Evolutionary conservation across 2,797 vertebrate genomes (phyloP).

Genomic region (Syngnathus acus): DNA sequence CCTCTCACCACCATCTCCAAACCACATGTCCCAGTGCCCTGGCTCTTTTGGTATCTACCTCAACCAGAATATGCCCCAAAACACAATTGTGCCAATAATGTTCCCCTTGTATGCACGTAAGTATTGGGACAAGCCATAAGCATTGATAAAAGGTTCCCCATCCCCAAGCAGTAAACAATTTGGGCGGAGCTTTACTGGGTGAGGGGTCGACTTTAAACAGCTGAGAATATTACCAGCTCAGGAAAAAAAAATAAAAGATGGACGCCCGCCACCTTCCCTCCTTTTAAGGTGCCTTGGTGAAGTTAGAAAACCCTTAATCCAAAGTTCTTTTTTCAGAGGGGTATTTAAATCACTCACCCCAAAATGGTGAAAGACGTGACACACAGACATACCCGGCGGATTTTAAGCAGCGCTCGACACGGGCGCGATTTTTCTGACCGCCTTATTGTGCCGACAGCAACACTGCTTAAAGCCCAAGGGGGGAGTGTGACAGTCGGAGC

Average conservation of each 20-base stretch:
- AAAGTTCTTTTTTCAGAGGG: conserved; percentile 25
- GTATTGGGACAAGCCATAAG: not conserved
- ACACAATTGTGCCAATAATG: conserved; percentile 13
- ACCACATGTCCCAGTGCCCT: conserved; percentile 50
- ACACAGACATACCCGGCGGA: conserved; percentile 51
- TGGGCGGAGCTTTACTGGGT: conserved; percentile 17
- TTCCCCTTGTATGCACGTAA: not conserved
- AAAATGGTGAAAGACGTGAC: conserved; percentile 50
- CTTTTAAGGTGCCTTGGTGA: conserved; percentile 40
- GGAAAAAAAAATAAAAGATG: conserved; percentile 5
- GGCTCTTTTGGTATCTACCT: conserved; percentile 15
- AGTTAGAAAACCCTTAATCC: conserved; percentile 16
- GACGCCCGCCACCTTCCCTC: conserved; percentile 49
- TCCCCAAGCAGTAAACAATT: not conserved
- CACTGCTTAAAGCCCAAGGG: conserved; percentile 68
- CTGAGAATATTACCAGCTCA: not conserved
- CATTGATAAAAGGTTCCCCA: not conserved
- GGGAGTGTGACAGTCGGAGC: conserved; percentile 49
- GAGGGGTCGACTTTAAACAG: conserved; percentile 15
- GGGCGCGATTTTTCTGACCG: conserved; percentile 7
- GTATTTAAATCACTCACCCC: conserved; percentile 36
- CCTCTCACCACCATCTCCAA: conserved; percentile 62
- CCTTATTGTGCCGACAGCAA: conserved; percentile 32
- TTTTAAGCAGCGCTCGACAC: conserved; percentile 66
- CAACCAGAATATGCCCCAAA: conserved; percentile 20